phyloP scores from a whole-genome alignment of 2,888 invertebrate genomes.

The Capitulum mitella region DNA sequence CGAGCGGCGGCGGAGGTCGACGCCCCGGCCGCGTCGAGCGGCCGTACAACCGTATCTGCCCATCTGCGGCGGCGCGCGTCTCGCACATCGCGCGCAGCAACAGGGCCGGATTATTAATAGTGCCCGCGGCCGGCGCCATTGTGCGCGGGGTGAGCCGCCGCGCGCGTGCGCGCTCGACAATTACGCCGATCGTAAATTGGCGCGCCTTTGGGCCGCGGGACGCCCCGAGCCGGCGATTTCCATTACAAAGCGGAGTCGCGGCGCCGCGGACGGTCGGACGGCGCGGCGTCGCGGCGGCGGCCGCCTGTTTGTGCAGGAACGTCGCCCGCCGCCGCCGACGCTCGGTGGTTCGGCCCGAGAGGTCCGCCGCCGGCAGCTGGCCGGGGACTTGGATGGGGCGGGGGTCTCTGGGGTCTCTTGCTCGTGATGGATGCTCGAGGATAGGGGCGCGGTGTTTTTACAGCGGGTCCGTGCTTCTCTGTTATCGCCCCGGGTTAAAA shows the following conservation, averaged over 20 bases:
- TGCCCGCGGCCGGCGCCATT: conserved; percentile 32
- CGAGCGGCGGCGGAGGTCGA: too few species aligned
- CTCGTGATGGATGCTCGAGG: neutral
- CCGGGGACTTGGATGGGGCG: neutral
- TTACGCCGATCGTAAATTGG: conserved; percentile 31
- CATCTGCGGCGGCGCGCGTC: neutral
- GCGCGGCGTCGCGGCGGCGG: too few species aligned
- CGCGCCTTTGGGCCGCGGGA: conserved; percentile 20
- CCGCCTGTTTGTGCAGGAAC: too few species aligned
- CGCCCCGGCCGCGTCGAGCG: neutral
- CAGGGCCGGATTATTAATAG: neutral
- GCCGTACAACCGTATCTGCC: neutral
- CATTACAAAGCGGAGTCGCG: neutral
- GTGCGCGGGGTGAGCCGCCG: conserved; percentile 32
- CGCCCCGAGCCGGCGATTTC: neutral
- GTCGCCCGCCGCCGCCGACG: neutral
- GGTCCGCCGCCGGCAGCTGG: too few species aligned
- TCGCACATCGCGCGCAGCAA: neutral
- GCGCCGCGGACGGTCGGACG: too few species aligned
- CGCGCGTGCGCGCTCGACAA: conserved; percentile 28
- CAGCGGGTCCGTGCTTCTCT: neutral
- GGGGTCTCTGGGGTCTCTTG: neutral
- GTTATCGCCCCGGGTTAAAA: too few species aligned
- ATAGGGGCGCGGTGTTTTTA: neutral
- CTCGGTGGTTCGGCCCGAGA: too few species aligned